These are phyloP conservation scores for Nettapus auritus DNA, from an alignment of 2,113 vertebrate species.

Conservation along the genomic window DNA sequence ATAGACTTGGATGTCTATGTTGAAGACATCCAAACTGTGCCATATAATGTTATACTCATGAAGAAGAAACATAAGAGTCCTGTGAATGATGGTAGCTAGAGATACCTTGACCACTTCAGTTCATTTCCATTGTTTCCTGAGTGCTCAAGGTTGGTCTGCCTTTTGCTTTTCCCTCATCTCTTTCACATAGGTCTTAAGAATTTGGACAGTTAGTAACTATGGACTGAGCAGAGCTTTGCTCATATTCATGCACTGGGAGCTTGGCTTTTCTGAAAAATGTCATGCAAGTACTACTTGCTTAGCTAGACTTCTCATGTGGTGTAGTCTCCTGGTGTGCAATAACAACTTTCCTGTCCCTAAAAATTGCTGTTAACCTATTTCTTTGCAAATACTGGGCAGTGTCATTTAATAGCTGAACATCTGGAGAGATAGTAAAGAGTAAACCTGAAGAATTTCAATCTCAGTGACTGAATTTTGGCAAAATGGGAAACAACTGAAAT, in stretches of 20 bases:
- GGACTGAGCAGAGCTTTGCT: neutral
- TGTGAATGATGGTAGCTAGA: neutral
- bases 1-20: neutral
- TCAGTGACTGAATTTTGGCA: neutral
- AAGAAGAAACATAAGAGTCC: neutral
- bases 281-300: neutral
- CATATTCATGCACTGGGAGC: neutral
- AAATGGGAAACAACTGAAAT: neutral
- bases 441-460: neutral
- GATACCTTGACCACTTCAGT: neutral
- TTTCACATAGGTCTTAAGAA: neutral
- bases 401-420: neutral
- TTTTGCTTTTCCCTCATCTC: neutral
- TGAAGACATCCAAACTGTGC: neutral
- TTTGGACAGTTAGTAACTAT: neutral
- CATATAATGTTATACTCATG: neutral
- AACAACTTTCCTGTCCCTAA: neutral
- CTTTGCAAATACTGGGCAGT: neutral
- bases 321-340: neutral
- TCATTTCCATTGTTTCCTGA: neutral
- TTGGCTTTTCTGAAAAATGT: neutral
- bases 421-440: neutral
- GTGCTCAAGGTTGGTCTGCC: neutral
- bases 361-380: neutral
- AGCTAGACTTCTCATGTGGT: neutral